Conservation (phyloP, 1,140 invertebrate species). For the Epicauta chinensis region DNA sequence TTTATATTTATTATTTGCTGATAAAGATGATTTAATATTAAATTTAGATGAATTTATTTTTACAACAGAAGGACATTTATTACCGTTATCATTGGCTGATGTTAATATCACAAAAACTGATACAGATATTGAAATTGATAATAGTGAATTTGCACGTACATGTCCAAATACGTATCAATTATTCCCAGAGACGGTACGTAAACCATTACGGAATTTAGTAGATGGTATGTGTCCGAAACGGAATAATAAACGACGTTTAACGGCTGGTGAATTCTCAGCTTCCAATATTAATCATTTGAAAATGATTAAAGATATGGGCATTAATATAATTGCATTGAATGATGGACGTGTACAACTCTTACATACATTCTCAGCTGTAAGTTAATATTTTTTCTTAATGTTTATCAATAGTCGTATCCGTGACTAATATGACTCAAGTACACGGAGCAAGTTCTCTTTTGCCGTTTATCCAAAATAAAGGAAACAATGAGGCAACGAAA, state of each 20-base stretch:
- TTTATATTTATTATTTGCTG: conserved; percentile 88
- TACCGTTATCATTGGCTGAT: conserved; percentile 73
- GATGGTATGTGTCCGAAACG: conserved; percentile 70
- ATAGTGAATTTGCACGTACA: conserved; percentile 63
- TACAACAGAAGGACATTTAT: conserved; percentile 93
- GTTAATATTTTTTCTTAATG: conserved; percentile 36
- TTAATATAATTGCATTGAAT: conserved; percentile 77
- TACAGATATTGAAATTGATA: conserved; percentile 47
- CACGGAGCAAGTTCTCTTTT: no score
- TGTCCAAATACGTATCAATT: conserved; percentile 82
- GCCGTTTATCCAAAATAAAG: no score
- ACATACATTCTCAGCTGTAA: conserved; percentile 76
- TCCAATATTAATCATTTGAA: conserved; percentile 86
- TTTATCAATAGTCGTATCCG: neutral
- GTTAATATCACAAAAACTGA: conserved; percentile 18
- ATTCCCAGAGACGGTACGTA: conserved; percentile 69
- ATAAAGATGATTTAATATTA: conserved; percentile 78
- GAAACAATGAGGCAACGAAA: no score
- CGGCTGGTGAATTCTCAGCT: conserved; percentile 71
- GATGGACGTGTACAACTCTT: conserved; percentile 89
- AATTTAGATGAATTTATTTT: conserved; percentile 96
- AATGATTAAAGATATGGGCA: conserved; percentile 89
- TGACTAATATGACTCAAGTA: no score
- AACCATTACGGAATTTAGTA: conserved; percentile 79
- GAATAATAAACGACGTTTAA: conserved; percentile 52